Conservation (phyloP, 2,888 invertebrate species). For the Amiota minor region DNA sequence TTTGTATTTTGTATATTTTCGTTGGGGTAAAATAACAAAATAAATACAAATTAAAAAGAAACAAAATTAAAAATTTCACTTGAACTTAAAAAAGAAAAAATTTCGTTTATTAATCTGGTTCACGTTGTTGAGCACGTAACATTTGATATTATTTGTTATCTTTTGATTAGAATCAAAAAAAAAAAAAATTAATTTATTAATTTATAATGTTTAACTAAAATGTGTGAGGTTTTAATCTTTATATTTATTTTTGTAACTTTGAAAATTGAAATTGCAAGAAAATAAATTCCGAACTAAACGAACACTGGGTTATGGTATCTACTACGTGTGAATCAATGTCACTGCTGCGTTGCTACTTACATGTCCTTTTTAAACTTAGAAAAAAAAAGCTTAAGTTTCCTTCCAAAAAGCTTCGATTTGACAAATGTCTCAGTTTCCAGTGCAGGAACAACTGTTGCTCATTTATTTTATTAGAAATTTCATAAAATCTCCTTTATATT, state of each 20-base stretch:
- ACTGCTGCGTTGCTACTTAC: conserved; percentile 21
- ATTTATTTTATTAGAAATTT: conserved; percentile 17
- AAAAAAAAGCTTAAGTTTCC: conserved; percentile 36
- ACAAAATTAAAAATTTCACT: conserved; percentile 18
- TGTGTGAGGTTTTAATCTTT: no score
- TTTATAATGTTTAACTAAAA: neutral
- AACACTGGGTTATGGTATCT: conserved; percentile 56
- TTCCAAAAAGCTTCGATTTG: conserved; percentile 41
- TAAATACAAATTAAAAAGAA: neutral
- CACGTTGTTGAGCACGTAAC: conserved; percentile 61
- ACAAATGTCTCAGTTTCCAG: conserved; percentile 8
- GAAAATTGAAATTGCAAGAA: conserved; percentile 40
- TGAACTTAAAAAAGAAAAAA: neutral
- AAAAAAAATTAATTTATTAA: conserved; percentile 23
- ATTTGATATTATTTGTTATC: conserved; percentile 53
- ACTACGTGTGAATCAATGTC: conserved; percentile 56
- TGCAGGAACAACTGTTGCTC: conserved; percentile 45
- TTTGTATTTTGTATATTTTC: conserved; percentile 5
- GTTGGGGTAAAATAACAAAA: conserved; percentile 16
- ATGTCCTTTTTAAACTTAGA: conserved; percentile 39
- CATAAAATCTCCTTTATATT: neutral
- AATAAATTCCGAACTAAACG: conserved; percentile 35
- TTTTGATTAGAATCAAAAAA: neutral
- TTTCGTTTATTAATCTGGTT: conserved; percentile 57
- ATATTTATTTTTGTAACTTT: conserved; percentile 28